These are phyloP conservation scores for Ctenopoma kingsleyae DNA, from an alignment of 2,797 vertebrate genomes.

Conservation along the genomic window DNA sequence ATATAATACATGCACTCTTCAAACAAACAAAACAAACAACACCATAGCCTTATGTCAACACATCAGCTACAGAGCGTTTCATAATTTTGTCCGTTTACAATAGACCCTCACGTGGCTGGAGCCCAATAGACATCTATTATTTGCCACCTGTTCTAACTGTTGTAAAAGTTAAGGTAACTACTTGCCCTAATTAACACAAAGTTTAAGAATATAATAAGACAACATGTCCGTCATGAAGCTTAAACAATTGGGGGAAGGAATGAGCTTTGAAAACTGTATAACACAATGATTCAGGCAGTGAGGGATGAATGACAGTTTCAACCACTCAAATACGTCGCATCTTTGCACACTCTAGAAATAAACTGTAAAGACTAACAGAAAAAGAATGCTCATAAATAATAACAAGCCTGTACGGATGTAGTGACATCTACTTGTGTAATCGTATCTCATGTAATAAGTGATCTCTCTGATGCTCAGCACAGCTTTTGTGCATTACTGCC, in stretches of 20 bases:
- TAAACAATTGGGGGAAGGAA: background rate
- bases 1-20: slow-evolving; percentile 25
- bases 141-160: background rate
- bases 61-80: background rate
- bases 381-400: slow-evolving; percentile 38
- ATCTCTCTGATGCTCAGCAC: slow-evolving; percentile 56
- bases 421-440: slow-evolving; percentile 54
- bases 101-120: slow-evolving; percentile 11
- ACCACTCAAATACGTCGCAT: slow-evolving; percentile 31
- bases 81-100: background rate
- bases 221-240: background rate
- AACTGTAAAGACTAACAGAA: slow-evolving; percentile 23
- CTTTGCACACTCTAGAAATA: background rate
- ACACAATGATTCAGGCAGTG: slow-evolving; percentile 7
- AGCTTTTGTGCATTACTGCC: slow-evolving; percentile 61
- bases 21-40: slow-evolving; percentile 50
- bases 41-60: slow-evolving; percentile 48
- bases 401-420: slow-evolving; percentile 39
- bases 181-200: background rate
- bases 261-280: slow-evolving; percentile 1
- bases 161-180: background rate
- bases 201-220: background rate
- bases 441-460: slow-evolving; percentile 61
- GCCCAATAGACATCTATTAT: slow-evolving; percentile 13
- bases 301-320: slow-evolving; percentile 15